Evolutionary conservation across 2,888 invertebrate genomes (phyloP).

Genomic region (Macaria notata): DNA sequence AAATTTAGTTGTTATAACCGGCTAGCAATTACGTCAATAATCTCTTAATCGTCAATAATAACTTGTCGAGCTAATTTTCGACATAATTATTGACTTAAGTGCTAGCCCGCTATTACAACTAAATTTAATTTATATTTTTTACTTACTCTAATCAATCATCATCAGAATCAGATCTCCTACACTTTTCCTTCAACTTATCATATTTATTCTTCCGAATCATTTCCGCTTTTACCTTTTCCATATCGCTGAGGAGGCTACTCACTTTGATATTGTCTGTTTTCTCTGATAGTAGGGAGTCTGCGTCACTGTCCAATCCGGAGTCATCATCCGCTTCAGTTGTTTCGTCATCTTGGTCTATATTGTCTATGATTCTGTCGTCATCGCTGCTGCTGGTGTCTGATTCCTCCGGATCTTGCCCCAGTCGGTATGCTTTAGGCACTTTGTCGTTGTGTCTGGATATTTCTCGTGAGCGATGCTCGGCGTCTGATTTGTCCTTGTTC

Average conservation of each 20-base stretch:
- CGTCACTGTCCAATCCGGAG: conserved; percentile 62
- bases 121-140: no score
- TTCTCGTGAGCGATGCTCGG: conserved; percentile 18
- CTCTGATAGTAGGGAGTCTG: conserved; percentile 42
- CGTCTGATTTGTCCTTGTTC: conserved; percentile 48
- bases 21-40: no score
- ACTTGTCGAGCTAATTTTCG: no score
- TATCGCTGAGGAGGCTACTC: conserved; percentile 68
- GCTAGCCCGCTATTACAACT: no score
- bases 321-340: conserved; percentile 51
- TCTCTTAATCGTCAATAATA: no score
- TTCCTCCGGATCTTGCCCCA: conserved; percentile 34
- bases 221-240: conserved; percentile 68
- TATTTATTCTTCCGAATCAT: conserved; percentile 68
- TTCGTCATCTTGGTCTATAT: conserved; percentile 7
- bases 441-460: conserved; percentile 43
- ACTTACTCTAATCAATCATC: conserved; percentile 38
- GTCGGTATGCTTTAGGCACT: conserved; percentile 69
- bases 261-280: conserved; percentile 59
- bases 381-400: conserved; percentile 52
- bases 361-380: not conserved
- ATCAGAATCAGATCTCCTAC: conserved; percentile 57
- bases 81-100: no score
- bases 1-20: no score
- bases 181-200: conserved; percentile 68